These are phyloP conservation scores for Cisticola juncidis DNA, from an alignment of 2,113 vertebrate genomes.

Conservation along the genomic window DNA sequence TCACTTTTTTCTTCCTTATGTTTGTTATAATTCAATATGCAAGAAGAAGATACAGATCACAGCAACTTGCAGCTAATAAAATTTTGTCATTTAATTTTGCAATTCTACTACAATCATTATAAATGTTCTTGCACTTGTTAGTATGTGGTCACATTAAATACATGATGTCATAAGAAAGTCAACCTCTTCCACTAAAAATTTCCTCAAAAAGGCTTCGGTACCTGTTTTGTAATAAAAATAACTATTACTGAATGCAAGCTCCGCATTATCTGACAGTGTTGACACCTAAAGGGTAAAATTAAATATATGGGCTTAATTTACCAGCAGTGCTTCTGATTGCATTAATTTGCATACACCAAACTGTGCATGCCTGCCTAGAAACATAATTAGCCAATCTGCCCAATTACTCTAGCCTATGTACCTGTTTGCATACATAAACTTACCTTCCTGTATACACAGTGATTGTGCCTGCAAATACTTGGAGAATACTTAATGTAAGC, in stretches of 20 bases:
- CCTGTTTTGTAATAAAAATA: not conserved
- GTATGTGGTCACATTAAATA: not conserved
- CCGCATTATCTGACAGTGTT: not conserved
- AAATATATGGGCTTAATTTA: slow-evolving; percentile 21
- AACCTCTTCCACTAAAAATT: not conserved
- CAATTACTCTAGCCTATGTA: slow-evolving; percentile 43
- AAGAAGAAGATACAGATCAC: not conserved
- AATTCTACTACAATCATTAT: not conserved
- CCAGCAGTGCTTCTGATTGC: slow-evolving; percentile 16
- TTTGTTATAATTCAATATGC: not conserved
- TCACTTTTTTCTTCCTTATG: not conserved
- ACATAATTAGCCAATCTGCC: slow-evolving; percentile 39
- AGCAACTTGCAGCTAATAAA: not conserved
- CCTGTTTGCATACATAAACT: slow-evolving; percentile 62
- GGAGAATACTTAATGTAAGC: not conserved
- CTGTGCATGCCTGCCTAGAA: not conserved
- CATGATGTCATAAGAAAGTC: not conserved
- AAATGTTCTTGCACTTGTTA: not conserved
- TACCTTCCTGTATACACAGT: slow-evolving; percentile 18
- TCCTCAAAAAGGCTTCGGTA: not conserved
- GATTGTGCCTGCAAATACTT: not conserved
- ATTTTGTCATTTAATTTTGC: not conserved
- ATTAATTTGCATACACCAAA: slow-evolving; percentile 23
- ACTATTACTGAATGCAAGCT: not conserved
- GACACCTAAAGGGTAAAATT: not conserved